Conservation (phyloP, 2,113 vertebrate genomes). For the Indicator maculatus region DNA sequence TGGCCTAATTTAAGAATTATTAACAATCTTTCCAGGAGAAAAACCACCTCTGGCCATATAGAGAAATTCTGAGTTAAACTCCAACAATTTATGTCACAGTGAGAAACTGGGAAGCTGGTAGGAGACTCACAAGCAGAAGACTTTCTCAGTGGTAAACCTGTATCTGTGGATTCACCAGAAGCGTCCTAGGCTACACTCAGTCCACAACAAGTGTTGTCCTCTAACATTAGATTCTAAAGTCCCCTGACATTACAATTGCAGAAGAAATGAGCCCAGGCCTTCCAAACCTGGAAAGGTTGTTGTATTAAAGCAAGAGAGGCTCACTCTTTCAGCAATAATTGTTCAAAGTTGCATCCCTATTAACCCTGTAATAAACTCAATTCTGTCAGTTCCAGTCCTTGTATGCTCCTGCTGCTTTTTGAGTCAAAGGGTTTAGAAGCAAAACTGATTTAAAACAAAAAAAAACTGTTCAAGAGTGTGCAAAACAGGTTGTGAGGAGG, state of each 20-base stretch:
- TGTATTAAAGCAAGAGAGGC: not conserved
- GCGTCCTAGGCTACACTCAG: not conserved
- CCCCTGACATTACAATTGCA: not conserved
- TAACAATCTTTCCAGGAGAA: not conserved
- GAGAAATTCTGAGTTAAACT: not conserved
- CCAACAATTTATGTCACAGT: not conserved
- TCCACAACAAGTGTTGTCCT: not conserved
- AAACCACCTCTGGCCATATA: not conserved
- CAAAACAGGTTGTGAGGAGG: not conserved
- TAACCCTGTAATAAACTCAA: not conserved
- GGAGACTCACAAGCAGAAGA: not conserved
- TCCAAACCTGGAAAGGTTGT: not conserved
- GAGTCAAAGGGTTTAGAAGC: not conserved
- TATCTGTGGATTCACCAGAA: not conserved
- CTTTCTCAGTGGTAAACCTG: not conserved
- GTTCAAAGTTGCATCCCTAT: not conserved
- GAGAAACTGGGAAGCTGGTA: not conserved
- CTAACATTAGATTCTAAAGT: no score
- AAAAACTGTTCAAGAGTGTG: not conserved
- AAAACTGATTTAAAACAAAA: not conserved
- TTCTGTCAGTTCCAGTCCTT: not conserved
- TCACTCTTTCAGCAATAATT: not conserved
- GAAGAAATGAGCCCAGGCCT: not conserved
- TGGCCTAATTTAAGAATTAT: not conserved
- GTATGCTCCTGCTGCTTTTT: not conserved